Conservation (phyloP, 2,113 vertebrate species). For the Malaclemys terrapin region DNA sequence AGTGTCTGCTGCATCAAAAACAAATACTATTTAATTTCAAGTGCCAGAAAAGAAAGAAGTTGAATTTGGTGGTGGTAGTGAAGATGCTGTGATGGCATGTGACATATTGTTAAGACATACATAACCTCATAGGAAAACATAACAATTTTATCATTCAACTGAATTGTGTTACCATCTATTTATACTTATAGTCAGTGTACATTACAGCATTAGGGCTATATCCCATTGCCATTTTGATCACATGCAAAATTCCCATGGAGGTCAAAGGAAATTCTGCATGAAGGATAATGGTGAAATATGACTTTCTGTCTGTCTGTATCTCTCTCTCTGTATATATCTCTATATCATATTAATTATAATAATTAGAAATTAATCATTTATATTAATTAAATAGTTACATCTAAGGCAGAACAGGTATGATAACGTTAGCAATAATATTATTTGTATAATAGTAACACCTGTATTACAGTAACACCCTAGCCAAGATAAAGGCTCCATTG, state of each 20-base stretch:
- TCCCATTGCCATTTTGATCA: background rate
- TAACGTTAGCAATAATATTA: background rate
- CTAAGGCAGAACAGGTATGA: background rate
- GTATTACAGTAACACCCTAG: background rate
- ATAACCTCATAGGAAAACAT: constrained; percentile 13
- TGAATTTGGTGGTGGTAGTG: constrained; percentile 14
- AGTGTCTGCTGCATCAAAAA: background rate
- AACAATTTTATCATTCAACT: background rate
- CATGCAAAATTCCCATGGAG: background rate
- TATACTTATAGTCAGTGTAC: background rate
- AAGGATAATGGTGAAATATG: background rate
- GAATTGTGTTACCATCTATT: background rate
- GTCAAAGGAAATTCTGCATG: constrained; percentile 1
- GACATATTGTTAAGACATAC: background rate
- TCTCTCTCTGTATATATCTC: background rate
- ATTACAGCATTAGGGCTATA: background rate
- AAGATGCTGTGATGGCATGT: constrained; percentile 19
- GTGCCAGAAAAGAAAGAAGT: background rate
- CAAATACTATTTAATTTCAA: background rate
- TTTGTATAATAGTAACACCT: background rate
- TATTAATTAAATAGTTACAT: background rate
- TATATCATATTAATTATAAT: background rate
- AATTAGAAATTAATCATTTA: background rate
- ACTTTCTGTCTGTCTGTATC: background rate
- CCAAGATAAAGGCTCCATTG: background rate